Conservation (phyloP, 23 tunicate genomes). For the Trididemnum miniatum region DNA sequence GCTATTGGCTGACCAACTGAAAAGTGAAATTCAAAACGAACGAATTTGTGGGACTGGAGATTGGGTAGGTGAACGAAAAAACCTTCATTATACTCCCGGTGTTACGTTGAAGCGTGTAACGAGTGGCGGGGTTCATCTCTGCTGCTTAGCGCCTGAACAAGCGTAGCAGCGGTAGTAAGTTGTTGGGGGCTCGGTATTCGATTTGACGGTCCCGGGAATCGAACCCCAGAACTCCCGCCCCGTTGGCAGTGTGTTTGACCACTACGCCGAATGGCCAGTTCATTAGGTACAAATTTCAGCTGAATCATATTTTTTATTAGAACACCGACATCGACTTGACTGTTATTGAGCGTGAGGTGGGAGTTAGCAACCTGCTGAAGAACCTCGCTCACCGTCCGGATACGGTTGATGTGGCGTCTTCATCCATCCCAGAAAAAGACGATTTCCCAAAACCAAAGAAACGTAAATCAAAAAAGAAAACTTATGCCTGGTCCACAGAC, state of each 20-base stretch:
- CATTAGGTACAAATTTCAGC: too few species aligned
- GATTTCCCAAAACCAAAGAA: background rate
- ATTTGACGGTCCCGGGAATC: too few species aligned
- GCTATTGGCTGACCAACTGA: conserved; percentile 20
- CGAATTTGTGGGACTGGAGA: background rate
- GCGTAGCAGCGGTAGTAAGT: too few species aligned
- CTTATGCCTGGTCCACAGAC: conserved; percentile 24
- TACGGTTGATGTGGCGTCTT: background rate
- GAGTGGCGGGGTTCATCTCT: too few species aligned
- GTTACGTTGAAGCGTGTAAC: too few species aligned
- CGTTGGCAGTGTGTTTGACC: too few species aligned
- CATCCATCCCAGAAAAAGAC: background rate
- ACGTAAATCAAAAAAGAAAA: background rate
- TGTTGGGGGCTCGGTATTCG: too few species aligned
- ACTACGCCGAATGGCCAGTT: too few species aligned
- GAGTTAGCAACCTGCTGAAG: background rate
- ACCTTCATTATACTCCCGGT: too few species aligned
- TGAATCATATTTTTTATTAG: conserved; percentile 5
- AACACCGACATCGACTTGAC: conserved; percentile 16
- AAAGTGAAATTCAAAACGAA: conserved; percentile 14
- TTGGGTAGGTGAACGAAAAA: too few species aligned
- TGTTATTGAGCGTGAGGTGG: background rate
- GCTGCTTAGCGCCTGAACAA: too few species aligned
- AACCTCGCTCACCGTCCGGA: background rate
- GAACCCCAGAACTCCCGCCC: too few species aligned